Base-by-base conservation (phyloP, 2,797 vertebrate species). In the Iguana delicatissima region DNA sequence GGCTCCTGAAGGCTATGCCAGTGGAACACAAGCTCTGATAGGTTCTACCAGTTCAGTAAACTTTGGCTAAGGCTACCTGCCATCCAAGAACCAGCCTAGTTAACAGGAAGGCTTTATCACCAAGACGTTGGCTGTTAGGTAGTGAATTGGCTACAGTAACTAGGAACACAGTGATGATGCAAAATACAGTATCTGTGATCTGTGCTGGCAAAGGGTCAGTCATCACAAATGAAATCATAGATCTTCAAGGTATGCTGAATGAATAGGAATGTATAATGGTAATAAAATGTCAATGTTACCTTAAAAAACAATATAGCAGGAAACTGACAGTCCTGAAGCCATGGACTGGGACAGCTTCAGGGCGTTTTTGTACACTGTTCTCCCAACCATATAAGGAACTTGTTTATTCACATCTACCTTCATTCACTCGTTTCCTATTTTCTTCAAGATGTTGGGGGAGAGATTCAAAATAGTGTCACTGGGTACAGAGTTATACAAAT, bases 281-380 rank as follows among this genome's bases (percentile, higher is more conserved):
- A 77, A 20, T 83, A 84, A 80, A 62, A 20, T 22, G 1, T 90
- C 84, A 74, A 77, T 1, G 14, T 12, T 72, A 62, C 52, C 35
- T 22, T 73, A 50, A 79, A 32, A 89, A 89, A 69, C 9, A 42
- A 42, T 77, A 35, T 92, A 91, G 79, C 72, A 92, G 46, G 67
- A 88, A 72, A 26, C n/a, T 52, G 42, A 85, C 29, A 50, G 20
- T 10, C 7, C 29, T 85, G 83, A 85, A 72, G 26, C 1, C 42
- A 67, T 24, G 1, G 16, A 62, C 2, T 52, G 64, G 46, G 32
- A 50, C 42, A 72, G 14, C 18, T 24, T 85, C 42, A 72, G 83
- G 67, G 29, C 67, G 42, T 73, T 42, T 62, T 87, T 24, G 6
- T 38, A 72, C 14, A 52, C 38, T 35, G 22, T 14, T 80, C 52